Percentiles rank a stretch among this genome's conserved stretches.
Evolutionary conservation across 2,888 invertebrate genomes (phyloP).

Genomic region (Agapostemon virescens): DNA sequence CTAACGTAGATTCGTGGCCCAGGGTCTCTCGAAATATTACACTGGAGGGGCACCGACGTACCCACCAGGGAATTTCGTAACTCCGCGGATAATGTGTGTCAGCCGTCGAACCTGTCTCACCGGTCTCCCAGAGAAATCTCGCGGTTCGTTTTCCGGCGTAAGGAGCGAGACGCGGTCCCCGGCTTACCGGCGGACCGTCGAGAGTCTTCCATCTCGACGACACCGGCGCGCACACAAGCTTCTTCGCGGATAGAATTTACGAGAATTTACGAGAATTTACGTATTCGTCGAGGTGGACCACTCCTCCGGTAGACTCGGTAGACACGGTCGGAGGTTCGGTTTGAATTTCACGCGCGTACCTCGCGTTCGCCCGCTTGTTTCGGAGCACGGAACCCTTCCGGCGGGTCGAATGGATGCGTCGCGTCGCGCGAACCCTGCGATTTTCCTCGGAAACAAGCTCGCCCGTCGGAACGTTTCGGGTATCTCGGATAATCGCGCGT

Average conservation of each 20-base stretch:
- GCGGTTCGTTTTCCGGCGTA: constrained; percentile 40
- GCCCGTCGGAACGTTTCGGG: neutral
- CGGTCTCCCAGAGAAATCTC: constrained; percentile 49
- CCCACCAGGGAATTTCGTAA: constrained; percentile 69
- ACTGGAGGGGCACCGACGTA: constrained; percentile 63
- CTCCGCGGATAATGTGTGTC: constrained; percentile 69
- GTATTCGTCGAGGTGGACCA: neutral
- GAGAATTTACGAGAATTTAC: constrained; percentile 23
- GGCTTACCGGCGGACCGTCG: constrained; percentile 1
- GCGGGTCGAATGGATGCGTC: neutral
- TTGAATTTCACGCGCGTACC: constrained; percentile 5
- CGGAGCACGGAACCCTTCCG: neutral
- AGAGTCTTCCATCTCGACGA: neutral
- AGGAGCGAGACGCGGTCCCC: constrained; percentile 17
- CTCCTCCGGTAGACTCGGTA: neutral
- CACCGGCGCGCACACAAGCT: neutral
- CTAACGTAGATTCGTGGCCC: constrained; percentile 78
- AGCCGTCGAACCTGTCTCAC: constrained; percentile 58
- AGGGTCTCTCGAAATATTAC: constrained; percentile 78
- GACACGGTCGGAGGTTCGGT: neutral
- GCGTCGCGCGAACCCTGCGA: neutral
- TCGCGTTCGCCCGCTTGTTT: neutral
- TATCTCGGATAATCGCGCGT: constrained; percentile 19
- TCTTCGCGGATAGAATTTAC: constrained; percentile 8
- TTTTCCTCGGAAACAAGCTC: neutral